phyloP scores from a whole-genome alignment of 1,140 invertebrate species.

The Halictus rubicundus region DNA sequence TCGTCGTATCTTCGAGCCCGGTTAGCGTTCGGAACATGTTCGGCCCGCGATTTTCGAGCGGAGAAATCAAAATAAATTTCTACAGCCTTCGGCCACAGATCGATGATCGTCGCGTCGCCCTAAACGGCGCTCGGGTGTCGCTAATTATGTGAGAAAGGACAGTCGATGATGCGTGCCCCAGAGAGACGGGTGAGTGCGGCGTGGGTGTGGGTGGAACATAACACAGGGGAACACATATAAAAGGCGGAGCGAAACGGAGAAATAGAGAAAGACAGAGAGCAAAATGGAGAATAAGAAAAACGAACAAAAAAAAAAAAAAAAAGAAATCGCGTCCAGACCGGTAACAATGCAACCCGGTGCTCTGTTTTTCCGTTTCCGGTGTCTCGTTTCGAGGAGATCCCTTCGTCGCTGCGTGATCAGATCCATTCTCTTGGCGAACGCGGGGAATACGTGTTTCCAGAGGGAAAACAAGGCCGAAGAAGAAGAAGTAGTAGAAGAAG shows the following conservation, averaged over 20 bases:
- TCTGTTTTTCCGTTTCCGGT: neutral
- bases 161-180: constrained; percentile 51
- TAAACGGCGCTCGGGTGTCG: constrained; percentile 39
- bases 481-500: neutral
- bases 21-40: too few species aligned
- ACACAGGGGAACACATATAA: neutral
- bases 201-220: neutral
- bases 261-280: neutral
- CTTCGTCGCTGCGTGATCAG: constrained; percentile 35
- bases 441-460: too few species aligned
- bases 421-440: neutral
- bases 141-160: constrained; percentile 52
- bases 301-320: constrained; percentile 6
- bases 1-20: too few species aligned
- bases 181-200: constrained; percentile 16
- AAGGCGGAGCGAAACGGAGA: neutral
- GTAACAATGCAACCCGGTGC: constrained; percentile 29
- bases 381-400: constrained; percentile 25
- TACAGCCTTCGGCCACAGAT: constrained; percentile 41
- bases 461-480: neutral
- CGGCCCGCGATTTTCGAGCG: too few species aligned
- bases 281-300: neutral
- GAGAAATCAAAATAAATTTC: too few species aligned
- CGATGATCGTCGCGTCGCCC: constrained; percentile 34
- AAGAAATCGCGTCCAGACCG: constrained; percentile 31